Evolutionary conservation across 2,888 invertebrate genomes (phyloP).

Genomic region (Molanna angustata): DNA sequence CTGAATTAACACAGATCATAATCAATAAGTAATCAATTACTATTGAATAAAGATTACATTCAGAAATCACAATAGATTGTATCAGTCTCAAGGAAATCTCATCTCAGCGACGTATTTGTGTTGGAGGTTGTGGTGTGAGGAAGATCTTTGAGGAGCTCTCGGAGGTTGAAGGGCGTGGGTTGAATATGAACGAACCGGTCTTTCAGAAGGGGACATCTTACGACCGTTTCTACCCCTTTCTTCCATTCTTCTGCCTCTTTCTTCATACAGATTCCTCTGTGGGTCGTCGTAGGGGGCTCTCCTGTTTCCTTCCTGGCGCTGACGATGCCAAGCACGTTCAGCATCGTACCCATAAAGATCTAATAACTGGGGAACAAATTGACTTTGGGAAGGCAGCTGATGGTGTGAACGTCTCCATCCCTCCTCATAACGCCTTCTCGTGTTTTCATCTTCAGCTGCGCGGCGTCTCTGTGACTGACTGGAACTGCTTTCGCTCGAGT

Average conservation of each 20-base stretch:
- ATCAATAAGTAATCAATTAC: too few relatives aligned
- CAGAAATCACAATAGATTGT: slow-evolving; percentile 13
- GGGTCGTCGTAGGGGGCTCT: slow-evolving; percentile 46
- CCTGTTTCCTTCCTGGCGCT: slow-evolving; percentile 47
- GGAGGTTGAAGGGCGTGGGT: slow-evolving; percentile 62
- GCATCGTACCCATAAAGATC: slow-evolving; percentile 65
- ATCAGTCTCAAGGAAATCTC: slow-evolving; percentile 48
- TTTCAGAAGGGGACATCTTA: slow-evolving; percentile 33
- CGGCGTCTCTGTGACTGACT: slow-evolving; percentile 69
- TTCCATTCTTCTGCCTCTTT: slow-evolving; percentile 45
- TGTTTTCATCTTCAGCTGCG: slow-evolving; percentile 56
- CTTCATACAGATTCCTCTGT: slow-evolving; percentile 40
- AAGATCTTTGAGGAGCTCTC: slow-evolving; percentile 55
- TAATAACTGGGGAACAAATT: slow-evolving; percentile 62
- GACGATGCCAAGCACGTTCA: slow-evolving; percentile 56
- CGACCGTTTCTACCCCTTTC: slow-evolving; percentile 44
- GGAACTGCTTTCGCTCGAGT: slow-evolving; percentile 78
- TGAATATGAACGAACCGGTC: slow-evolving; percentile 58
- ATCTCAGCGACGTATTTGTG: slow-evolving; percentile 63
- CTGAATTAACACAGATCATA: too few relatives aligned
- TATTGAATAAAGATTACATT: too few relatives aligned
- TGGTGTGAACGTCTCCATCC: slow-evolving; percentile 68
- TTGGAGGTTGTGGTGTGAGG: slow-evolving; percentile 63
- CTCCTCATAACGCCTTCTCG: slow-evolving; percentile 61
- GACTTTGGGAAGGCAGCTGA: slow-evolving; percentile 49